A percentile compares a stretch with the other conserved stretches of the same genome.
phyloP scores from a whole-genome alignment of 2,797 vertebrate species.

The Eospalax fontanierii region DNA sequence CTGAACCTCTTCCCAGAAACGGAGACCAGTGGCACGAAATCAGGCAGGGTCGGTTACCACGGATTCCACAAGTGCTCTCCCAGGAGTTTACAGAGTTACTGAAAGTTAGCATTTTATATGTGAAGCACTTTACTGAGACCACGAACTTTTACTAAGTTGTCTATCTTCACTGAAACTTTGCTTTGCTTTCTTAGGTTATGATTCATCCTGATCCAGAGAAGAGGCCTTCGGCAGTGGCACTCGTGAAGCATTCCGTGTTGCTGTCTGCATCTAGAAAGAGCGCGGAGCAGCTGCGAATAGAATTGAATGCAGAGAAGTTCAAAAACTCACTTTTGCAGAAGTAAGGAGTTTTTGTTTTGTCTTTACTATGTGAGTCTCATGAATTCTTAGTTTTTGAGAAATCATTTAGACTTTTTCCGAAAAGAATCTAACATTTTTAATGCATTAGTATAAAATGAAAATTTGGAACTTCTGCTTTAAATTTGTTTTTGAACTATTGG shows the following conservation, averaged over 20 bases:
- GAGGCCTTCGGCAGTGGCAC: conserved; percentile 95
- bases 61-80: conserved; percentile 96
- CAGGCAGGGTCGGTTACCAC: conserved; percentile 95
- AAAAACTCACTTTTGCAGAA: conserved; percentile 98
- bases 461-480: conserved; percentile 40
- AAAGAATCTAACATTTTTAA: no score
- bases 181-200: conserved; percentile 93
- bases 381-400: conserved; percentile 42
- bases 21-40: conserved; percentile 99
- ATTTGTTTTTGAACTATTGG: conserved; percentile 44
- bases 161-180: conserved; percentile 27
- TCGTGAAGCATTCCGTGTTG: conserved; percentile 95
- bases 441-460: not conserved
- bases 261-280: conserved; percentile 96
- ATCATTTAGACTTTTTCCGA: conserved; percentile 21
- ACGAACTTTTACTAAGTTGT: conserved; percentile 49
- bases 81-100: conserved; percentile 94
- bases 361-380: conserved; percentile 42
- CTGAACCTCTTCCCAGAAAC: conserved; percentile 96
- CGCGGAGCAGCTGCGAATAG: conserved; percentile 97
- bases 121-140: conserved; percentile 30
- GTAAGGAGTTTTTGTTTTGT: conserved; percentile 89
- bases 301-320: conserved; percentile 98
- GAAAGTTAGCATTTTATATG: conserved; percentile 91
- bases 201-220: conserved; percentile 95